Evolutionary conservation across 2,888 invertebrate genomes (phyloP), one percentile per base, ranked within the genome.

Genomic region (Drosophila koepferae): DNA sequence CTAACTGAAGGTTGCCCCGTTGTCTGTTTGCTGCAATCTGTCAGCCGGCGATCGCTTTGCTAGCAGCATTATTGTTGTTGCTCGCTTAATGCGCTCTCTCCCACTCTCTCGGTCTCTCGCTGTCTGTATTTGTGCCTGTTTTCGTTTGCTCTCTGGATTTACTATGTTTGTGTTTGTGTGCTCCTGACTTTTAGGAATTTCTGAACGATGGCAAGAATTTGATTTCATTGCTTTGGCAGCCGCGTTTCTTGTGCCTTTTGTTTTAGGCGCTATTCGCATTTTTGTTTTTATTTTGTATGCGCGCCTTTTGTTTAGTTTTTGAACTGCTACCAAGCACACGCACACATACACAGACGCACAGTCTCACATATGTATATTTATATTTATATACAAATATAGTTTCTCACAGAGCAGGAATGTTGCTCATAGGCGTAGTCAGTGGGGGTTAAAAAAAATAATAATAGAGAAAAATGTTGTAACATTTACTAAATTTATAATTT

Each of bases 131-230:
- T 59, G 60, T 41, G 61, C 59, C 63, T 72, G 60, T 66, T 66
- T 63, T 68, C 60, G 34, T 56, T 34, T 53, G 46, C 79, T 64
- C 82, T 46, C 59, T 55, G 53, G 28, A 16, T 60, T n/a, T 38
- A 20, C 41, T 48, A n/a, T 49, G 40, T 36, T 20, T 70, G 31
- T 63, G 28, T 28, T 62, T 61, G 23, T 40, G 60, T 63, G 77
- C 66, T 77, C 79, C 77, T 90, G 80, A 82, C 79, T 90, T 90
- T 89, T 76, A 74, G 90, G 89, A 90, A 90, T 91, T 91, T 79
- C 80, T 79, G 72, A 86, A 78, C 83, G 90, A 91, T 82, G 86
- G 91, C 74, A 89, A 86, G 90, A 90, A 89, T 89, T 89, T 86
- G 73, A 80, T 86, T 86, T 80, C 72, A 74, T 79, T 89, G 83